phyloP scores from a whole-genome alignment of 2,797 vertebrate genomes.

The Falco concolor region DNA sequence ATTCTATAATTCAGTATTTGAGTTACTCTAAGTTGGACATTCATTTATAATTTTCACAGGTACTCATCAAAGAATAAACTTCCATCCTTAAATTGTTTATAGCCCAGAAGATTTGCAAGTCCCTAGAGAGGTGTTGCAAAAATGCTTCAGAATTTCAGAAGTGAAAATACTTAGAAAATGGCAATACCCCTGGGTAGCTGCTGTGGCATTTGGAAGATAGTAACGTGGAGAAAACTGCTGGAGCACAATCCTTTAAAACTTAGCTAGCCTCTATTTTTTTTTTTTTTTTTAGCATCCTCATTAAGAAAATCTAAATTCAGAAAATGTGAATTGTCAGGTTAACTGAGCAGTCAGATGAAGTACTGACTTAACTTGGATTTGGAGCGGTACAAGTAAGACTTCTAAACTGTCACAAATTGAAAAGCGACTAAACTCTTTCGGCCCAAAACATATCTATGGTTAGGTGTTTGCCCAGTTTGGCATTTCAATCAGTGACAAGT shows the following conservation, averaged over 20 bases:
- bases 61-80: not conserved
- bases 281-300: not conserved
- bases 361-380: not conserved
- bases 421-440: not conserved
- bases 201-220: not conserved
- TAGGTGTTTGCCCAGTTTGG: not conserved
- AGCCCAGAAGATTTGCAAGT: not conserved
- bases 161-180: not conserved
- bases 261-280: not conserved
- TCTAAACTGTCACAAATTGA: not conserved
- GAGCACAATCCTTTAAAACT: not conserved
- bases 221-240: not conserved
- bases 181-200: not conserved
- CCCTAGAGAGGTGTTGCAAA: not conserved
- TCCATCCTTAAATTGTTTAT: not conserved
- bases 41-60: not conserved
- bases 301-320: not conserved
- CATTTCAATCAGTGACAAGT: not conserved
- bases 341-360: not conserved
- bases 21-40: not conserved
- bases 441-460: not conserved
- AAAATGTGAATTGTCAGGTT: not conserved
- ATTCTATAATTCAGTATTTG: not conserved
- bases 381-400: not conserved
- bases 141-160: not conserved